Base-by-base conservation (phyloP, 2,797 vertebrate genomes). In the Peromyscus aztecus region DNA sequence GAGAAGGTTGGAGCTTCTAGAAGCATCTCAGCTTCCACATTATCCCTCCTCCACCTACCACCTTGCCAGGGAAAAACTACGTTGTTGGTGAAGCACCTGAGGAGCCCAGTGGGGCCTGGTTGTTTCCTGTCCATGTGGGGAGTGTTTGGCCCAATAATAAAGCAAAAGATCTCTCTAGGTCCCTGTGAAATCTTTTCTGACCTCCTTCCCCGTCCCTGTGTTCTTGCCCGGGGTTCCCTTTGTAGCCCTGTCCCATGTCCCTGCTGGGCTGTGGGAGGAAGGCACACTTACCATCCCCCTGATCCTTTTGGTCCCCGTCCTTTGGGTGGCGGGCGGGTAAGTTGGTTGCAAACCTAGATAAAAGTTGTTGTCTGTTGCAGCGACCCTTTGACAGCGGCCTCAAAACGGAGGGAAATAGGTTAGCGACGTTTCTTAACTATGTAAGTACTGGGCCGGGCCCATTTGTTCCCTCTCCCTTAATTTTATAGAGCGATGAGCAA, bases 341-440 rank as follows among this genome's bases (percentile, higher is more conserved):
- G 91, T 81, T 96, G 92, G 29, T 97, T 94, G 90, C 96, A 97
- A 98, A 96, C 96, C 57, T 76, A 95, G 98, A 99, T 99, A 99
- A 99, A 99, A 98, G 98, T 98, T 99, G 97, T 99, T 99, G 96
- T 99, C 99, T 99, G 99, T 99, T 99, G 98, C 99, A 99, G 99
- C 99, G 99, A 98, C 99, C 99, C 99, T 99, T 99, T 99, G 99
- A 99, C 99, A 99, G 98, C 99, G 99, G 98, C 98, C 99, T 99
- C 99, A 99, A 99, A 99, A 98, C 98, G 98, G 99, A 99, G 98
- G 99, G 99, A 99, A 99, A 99, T 99, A 99, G 99, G 99, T 99
- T 99, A 99, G 99, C 99, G 96, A 99, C 99, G 98, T 99, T 99
- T 99, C 99, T 99, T 98, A 99, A 99, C 99, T 99, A 99, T 98